phyloP scores from a whole-genome alignment of 2,113 vertebrate species.

The Otis tarda region DNA sequence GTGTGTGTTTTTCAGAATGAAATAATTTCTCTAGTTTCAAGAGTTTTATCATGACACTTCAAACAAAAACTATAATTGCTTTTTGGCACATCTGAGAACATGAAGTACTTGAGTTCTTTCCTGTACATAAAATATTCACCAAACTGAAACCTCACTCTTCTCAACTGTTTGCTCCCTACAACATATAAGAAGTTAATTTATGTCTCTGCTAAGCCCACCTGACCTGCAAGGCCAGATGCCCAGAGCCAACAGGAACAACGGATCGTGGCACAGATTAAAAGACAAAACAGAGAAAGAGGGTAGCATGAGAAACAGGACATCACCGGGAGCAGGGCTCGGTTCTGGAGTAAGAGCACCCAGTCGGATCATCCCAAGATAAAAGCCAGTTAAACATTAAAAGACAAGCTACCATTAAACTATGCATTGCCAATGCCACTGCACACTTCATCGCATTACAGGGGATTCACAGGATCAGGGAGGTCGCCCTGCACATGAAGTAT shows the following conservation, averaged over 20 bases:
- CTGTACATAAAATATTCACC: neutral
- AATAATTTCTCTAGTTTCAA: neutral
- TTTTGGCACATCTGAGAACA: neutral
- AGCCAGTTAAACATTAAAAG: neutral
- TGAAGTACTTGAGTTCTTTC: neutral
- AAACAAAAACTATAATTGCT: neutral
- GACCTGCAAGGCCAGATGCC: neutral
- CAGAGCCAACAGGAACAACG: neutral
- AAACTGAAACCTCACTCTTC: neutral
- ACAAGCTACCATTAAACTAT: neutral
- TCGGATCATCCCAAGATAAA: neutral
- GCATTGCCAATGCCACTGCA: neutral
- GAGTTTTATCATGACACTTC: neutral
- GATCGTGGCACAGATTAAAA: neutral
- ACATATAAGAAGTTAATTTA: neutral
- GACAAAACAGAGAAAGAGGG: neutral
- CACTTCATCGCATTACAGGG: neutral
- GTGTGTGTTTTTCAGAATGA: neutral
- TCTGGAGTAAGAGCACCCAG: neutral
- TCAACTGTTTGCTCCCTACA: neutral
- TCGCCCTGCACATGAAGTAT: neutral
- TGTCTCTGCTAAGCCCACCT: neutral
- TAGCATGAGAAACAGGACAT: neutral
- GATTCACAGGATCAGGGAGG: neutral
- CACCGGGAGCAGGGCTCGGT: rapidly evolving